These are phyloP conservation scores for Plagodis pulveraria DNA, from an alignment of 2,888 invertebrate species.

Conservation along the genomic window DNA sequence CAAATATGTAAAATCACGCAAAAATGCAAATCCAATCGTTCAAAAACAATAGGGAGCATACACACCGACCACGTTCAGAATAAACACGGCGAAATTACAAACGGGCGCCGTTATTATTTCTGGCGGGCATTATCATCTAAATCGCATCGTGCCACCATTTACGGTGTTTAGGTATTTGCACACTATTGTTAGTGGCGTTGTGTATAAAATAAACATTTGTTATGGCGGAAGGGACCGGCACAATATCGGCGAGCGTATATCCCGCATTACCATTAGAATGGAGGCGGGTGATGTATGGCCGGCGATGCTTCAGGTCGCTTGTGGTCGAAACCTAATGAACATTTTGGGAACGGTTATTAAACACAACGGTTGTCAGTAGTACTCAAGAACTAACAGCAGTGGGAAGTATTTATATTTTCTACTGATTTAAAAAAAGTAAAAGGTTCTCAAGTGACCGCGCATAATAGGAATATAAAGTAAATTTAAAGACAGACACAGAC, in stretches of 20 bases:
- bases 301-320: conserved; percentile 44
- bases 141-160: conserved; percentile 80
- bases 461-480: too few species aligned
- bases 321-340: conserved; percentile 41
- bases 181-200: conserved; percentile 85
- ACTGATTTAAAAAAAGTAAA: too few species aligned
- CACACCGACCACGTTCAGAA: conserved; percentile 50
- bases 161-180: conserved; percentile 83
- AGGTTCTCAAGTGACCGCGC: too few species aligned
- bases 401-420: too few species aligned
- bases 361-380: conserved; percentile 18
- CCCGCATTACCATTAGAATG: conserved; percentile 83
- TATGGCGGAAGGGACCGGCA: conserved; percentile 74
- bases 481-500: too few species aligned
- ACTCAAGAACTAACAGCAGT: not conserved
- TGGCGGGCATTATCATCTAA: conserved; percentile 80
- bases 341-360: conserved; percentile 34
- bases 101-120: conserved; percentile 77
- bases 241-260: conserved; percentile 75
- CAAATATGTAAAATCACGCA: conserved; percentile 28
- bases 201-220: conserved; percentile 86
- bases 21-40: conserved; percentile 42
- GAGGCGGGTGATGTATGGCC: conserved; percentile 78
- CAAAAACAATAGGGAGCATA: conserved; percentile 40
- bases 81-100: conserved; percentile 67